Conservation (phyloP, 2,888 invertebrate species). For the Meta bourneti region DNA sequence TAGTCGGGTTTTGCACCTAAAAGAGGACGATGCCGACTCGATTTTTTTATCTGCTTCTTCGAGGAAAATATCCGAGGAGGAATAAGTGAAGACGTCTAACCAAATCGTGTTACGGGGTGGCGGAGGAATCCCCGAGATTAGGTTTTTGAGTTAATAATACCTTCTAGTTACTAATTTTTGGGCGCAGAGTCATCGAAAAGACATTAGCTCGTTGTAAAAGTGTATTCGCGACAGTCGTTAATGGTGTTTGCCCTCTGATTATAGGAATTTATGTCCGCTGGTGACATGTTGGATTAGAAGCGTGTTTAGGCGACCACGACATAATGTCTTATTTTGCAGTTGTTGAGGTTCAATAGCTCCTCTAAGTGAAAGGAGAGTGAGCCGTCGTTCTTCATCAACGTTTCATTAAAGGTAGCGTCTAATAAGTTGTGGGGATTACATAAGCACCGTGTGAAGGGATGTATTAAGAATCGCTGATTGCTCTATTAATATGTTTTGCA, state of each 20-base stretch:
- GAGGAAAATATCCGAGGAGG: neutral
- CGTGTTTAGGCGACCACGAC: slow-evolving; percentile 13
- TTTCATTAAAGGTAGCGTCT: neutral
- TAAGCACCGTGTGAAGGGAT: neutral
- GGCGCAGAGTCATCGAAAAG: slow-evolving; percentile 21
- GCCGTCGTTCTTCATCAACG: neutral
- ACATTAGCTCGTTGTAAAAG: slow-evolving; percentile 15
- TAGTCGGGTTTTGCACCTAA: slow-evolving; percentile 16
- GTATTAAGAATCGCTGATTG: neutral
- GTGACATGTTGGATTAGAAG: neutral
- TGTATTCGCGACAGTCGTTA: slow-evolving; percentile 17
- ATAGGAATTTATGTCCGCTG: slow-evolving; percentile 11
- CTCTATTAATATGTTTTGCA: neutral
- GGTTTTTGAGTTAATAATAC: slow-evolving; percentile 41
- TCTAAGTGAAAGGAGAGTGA: neutral
- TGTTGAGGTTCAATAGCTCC: neutral
- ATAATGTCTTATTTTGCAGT: slow-evolving; percentile 30
- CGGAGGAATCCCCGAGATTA: slow-evolving; percentile 15
- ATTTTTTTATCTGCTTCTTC: neutral
- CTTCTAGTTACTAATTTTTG: slow-evolving; percentile 10
- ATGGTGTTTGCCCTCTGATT: slow-evolving; percentile 25
- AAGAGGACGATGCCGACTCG: neutral
- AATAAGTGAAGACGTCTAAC: slow-evolving; percentile 38
- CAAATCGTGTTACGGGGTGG: slow-evolving; percentile 27
- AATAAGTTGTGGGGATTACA: neutral